Evolutionary conservation across 2,797 vertebrate species (phyloP).

Genomic region (Cottoperca gobio): DNA sequence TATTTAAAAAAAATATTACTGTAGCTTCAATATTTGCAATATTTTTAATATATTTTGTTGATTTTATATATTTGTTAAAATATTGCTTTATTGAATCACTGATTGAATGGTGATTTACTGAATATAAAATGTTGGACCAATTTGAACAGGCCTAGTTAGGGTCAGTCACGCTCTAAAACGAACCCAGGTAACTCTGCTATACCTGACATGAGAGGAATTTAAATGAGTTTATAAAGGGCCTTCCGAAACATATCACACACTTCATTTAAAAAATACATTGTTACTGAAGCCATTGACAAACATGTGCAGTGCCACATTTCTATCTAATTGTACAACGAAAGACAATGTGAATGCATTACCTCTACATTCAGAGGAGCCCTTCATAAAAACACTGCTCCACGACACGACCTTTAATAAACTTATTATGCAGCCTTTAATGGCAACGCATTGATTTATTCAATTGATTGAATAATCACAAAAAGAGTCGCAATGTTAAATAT

Average conservation of each 20-base stretch:
- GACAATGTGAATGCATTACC: not conserved
- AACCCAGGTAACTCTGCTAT: slow-evolving; percentile 12
- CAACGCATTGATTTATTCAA: not conserved
- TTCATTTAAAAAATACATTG: slow-evolving; percentile 10
- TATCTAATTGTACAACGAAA: not conserved
- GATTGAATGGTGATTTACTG: slow-evolving; percentile 8
- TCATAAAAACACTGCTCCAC: not conserved
- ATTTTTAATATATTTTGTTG: not conserved
- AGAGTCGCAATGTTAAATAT: not conserved
- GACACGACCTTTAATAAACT: not conserved
- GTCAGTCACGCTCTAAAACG: slow-evolving; percentile 19
- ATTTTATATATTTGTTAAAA: not conserved
- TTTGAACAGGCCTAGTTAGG: slow-evolving; percentile 29
- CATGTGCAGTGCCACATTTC: not conserved
- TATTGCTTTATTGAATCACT: slow-evolving; percentile 12
- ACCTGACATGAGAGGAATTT: not conserved
- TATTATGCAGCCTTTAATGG: not conserved
- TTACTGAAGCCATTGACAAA: not conserved
- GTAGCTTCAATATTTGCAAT: slow-evolving; percentile 4
- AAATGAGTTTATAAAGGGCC: not conserved
- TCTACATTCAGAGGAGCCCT: no score
- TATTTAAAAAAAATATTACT: slow-evolving; percentile 9
- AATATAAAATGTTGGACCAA: slow-evolving; percentile 15
- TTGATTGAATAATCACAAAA: not conserved
- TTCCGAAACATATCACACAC: not conserved